A percentile compares a stretch with the other conserved stretches of the same genome.
Conservation (phyloP, 2,888 invertebrate species). For the Morinoia aosen region DNA sequence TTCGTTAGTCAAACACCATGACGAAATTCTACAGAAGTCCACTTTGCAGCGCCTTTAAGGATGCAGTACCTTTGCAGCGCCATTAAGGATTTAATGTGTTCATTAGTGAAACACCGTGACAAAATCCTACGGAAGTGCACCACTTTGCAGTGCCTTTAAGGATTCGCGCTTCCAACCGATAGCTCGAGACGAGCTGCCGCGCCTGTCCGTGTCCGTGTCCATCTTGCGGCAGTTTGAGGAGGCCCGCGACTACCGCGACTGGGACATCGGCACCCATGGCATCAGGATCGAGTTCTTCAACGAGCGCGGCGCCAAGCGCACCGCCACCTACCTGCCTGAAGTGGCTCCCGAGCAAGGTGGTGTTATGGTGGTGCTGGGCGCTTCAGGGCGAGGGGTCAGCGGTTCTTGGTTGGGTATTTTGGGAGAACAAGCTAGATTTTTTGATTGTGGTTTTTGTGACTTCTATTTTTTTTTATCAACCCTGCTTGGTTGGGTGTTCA, state of each 20-base stretch:
- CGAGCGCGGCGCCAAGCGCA: conserved; percentile 92
- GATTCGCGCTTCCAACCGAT: conserved; percentile 98
- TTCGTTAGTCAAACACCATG: too few relatives aligned
- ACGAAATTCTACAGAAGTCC: too few relatives aligned
- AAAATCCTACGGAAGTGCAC: background rate
- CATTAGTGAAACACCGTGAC: too few relatives aligned
- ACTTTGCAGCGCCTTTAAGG: too few relatives aligned
- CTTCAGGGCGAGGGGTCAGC: conserved; percentile 91
- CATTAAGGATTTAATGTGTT: too few relatives aligned
- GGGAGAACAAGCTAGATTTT: background rate
- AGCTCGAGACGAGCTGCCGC: conserved; percentile 90
- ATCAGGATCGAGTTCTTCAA: conserved; percentile 97
- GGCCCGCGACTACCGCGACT: conserved; percentile 93
- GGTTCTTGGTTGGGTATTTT: background rate
- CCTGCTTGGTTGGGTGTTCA: too few relatives aligned
- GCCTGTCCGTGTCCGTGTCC: conserved; percentile 94
- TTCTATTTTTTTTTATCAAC: too few relatives aligned
- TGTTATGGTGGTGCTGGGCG: too few relatives aligned
- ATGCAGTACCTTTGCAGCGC: too few relatives aligned
- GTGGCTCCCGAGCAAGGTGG: conserved; percentile 71
- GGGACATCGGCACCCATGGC: conserved; percentile 97
- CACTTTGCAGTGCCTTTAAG: conserved; percentile 86
- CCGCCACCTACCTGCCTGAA: conserved; percentile 98
- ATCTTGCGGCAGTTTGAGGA: conserved; percentile 97
- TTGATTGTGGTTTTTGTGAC: too few relatives aligned